These are phyloP conservation scores for Micrasema longulum DNA, from an alignment of 1,140 invertebrate species.

Conservation along the genomic window DNA sequence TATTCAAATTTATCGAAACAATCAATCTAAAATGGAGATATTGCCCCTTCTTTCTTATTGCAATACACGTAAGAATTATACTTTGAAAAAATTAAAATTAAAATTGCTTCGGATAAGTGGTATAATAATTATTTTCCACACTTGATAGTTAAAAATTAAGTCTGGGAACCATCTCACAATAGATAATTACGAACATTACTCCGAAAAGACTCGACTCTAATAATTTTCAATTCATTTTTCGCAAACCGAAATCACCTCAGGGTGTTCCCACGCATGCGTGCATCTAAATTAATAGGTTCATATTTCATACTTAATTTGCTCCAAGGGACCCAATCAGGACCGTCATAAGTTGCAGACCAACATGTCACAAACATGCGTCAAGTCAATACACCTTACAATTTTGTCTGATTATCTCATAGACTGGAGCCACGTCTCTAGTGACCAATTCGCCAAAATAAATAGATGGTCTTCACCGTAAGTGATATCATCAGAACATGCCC, in stretches of 20 bases:
- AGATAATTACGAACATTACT: conserved; percentile 6
- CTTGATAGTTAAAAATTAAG: neutral
- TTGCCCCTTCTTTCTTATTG: neutral
- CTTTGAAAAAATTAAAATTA: neutral
- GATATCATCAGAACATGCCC: too few relatives aligned
- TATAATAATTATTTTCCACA: conserved; percentile 12
- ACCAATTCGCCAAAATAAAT: too few relatives aligned
- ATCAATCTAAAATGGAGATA: neutral
- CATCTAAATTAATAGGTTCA: conserved; percentile 26
- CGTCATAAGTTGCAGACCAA: neutral
- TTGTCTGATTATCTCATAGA: too few relatives aligned
- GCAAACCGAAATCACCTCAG: conserved; percentile 2
- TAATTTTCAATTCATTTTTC: conserved; percentile 21
- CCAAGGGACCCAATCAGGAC: conserved; percentile 12
- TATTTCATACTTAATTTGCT: conserved; percentile 25
- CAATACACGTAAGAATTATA: neutral
- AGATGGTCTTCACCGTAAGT: too few relatives aligned
- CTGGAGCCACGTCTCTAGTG: too few relatives aligned
- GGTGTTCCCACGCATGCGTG: conserved; percentile 28
- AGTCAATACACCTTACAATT: too few relatives aligned
- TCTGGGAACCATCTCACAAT: conserved; percentile 24
- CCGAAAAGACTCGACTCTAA: conserved; percentile 11
- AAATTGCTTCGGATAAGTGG: neutral
- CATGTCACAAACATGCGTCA: conserved; percentile 16
- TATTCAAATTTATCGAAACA: neutral